phyloP scores from a whole-genome alignment of 2,797 vertebrate species.

The Prunella strophiata region DNA sequence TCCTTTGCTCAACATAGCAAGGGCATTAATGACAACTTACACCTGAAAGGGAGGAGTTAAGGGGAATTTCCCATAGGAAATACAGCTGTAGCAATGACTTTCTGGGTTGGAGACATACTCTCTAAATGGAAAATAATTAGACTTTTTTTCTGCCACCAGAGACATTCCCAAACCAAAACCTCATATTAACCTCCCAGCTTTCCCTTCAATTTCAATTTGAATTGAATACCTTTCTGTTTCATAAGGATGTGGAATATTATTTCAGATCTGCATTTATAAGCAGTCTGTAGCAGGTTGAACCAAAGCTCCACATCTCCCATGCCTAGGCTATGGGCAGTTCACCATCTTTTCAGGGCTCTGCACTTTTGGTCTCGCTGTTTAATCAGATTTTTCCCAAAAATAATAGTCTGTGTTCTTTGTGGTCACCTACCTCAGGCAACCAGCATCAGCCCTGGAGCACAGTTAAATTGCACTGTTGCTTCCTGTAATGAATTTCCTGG shows the following conservation, averaged over 20 bases:
- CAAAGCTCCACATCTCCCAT: not conserved
- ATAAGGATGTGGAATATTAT: constrained; percentile 7
- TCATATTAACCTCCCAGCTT: constrained; percentile 37
- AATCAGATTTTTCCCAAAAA: not conserved
- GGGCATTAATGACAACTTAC: constrained; percentile 1
- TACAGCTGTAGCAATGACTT: constrained; percentile 19
- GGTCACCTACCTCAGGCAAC: not conserved
- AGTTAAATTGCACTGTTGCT: constrained; percentile 20
- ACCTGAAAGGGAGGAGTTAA: constrained; percentile 41
- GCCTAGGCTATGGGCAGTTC: not conserved
- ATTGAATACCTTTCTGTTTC: constrained; percentile 36
- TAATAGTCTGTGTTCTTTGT: not conserved
- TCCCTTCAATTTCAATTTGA: constrained; percentile 54
- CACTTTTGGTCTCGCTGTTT: not conserved
- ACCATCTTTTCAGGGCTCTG: not conserved
- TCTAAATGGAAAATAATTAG: constrained; percentile 54
- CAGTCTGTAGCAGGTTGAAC: not conserved
- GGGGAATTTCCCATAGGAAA: constrained; percentile 44
- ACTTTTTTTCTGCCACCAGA: constrained; percentile 22
- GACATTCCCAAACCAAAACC: not conserved
- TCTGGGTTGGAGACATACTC: constrained; percentile 3
- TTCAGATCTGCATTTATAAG: constrained; percentile 26
- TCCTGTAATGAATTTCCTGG: not conserved
- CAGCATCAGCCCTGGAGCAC: not conserved
- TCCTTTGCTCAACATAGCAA: constrained; percentile 44